phyloP scores from a whole-genome alignment of 2,113 vertebrate genomes.

The Pseudorasbora parva region DNA sequence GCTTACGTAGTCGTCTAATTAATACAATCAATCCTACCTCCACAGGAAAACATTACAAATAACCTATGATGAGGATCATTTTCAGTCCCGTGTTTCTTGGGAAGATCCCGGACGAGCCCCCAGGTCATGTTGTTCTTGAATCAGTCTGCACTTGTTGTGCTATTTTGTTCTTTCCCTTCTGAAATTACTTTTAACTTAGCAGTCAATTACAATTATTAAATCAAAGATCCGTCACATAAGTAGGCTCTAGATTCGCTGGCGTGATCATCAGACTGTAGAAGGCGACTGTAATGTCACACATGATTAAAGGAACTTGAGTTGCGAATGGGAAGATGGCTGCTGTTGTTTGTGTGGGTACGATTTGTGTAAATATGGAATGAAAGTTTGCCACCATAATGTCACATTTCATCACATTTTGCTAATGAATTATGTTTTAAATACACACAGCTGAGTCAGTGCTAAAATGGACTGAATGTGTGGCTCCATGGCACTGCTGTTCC shows the following conservation, averaged over 20 bases:
- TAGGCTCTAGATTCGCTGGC: neutral
- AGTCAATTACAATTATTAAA: constrained; percentile 10
- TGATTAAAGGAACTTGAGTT: neutral
- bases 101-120: too few relatives aligned
- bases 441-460: neutral
- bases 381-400: constrained; percentile 37
- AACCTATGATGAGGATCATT: too few relatives aligned
- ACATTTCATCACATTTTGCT: constrained; percentile 37
- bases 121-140: neutral
- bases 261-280: neutral
- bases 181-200: neutral
- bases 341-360: constrained; percentile 19
- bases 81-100: too few relatives aligned
- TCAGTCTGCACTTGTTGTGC: neutral
- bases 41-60: too few relatives aligned
- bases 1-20: too few relatives aligned
- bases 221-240: constrained; percentile 19
- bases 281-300: constrained; percentile 8
- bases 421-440: constrained; percentile 22
- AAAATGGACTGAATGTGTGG: neutral
- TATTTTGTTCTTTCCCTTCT: neutral
- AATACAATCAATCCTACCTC: too few relatives aligned
- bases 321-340: neutral
- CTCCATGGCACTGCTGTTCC: neutral
- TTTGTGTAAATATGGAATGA: constrained; percentile 4